Evolutionary conservation across 2,113 vertebrate species (phyloP), one percentile per base, ranked within the genome.

Genomic region (Neodon shergylaensis): DNA sequence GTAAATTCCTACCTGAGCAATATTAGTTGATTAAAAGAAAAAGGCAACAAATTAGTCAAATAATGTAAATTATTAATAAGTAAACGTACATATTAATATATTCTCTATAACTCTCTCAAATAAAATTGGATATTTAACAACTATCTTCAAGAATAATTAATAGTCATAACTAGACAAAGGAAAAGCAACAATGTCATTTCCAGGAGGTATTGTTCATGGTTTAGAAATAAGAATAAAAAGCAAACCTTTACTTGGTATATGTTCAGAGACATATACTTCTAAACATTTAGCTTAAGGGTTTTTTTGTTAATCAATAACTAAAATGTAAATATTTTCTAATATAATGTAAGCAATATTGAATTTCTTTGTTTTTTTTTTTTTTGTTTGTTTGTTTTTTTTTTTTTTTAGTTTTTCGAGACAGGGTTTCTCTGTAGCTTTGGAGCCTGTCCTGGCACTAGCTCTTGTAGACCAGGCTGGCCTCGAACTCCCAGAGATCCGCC

Each of bases 111-210:
- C 22, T 94, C 13, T 70, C 9, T 5, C 49, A 89, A 68, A 86
- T 94, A 83, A 96, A 95, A 88, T 94, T 91, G 61, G 49, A 92
- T 96, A 26, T 28, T 93, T 96, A 87, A 85, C 58, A 94, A 61
- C 87, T 74, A 90, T 8, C 8, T 79, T 90, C 16, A 95, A 81
- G 24, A 83, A 36, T 86, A 89, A 94, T 9, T 94, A 92, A 31
- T 92, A 94, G 14, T 65, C 7, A n/a, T 81, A 94, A 94, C 42
- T 92, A 96, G 81, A 95, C 44, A 97, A n/a, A 97, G 58, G 61
- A 47, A 91, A 92, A 95, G 33, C 24, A 95, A 93, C 90, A 63
- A 3, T 82, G 24, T 90, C 47, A 92, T 94, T 72, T 39, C 74
- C 52, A 92, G 28, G 74, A 73, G 39, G 10, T 77, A 39, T 33